Evolutionary conservation across 2,113 vertebrate genomes (phyloP), one percentile per base, ranked within the genome.

Genomic region (Forbesichthys agassizii): DNA sequence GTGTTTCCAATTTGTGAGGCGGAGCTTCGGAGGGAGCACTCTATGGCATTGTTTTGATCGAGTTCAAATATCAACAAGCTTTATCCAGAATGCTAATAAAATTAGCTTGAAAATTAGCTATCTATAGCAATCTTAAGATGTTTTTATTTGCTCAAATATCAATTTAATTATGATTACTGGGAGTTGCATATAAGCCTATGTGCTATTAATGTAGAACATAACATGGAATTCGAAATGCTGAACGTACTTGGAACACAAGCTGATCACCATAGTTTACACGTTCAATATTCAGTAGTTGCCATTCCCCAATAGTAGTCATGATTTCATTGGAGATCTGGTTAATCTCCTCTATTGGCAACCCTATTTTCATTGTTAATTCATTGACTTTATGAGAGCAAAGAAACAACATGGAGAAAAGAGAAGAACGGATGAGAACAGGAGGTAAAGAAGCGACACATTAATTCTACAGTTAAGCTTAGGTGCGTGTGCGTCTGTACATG

Each of bases 301-400:
- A 93, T 63, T 93, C 91, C 13, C 91, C 91, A 72, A 86, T 82
- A 3, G 89, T 91, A 13, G 85, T 79, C 64, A 93, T 89, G 47
- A 88, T 66, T 0, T 0, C 0, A 18, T 79, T 81, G 46, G 92
- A 92, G 0, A 0, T 0, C n/a, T 47, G 0, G 11, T 88, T 81
- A 3, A 88, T 88, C 0, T 48, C 0, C 3, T 82, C 77, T 14
- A 48, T 59, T 58, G 73, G 0, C 48, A 0, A 48, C 9, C 58
- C 65, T 8, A 86, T 62, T 1, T 12, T 59, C 46, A 92, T 13
- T 58, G 36, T 77, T 14, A 93, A 11, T 9, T 92, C 91, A 1
- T 0, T 13, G 0, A 48, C 91, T 92, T 68, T 57, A 53, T 64
- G 10, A 33, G 27, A 65, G 18, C 0, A 53, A 3, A 53, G 1